phyloP scores from a whole-genome alignment of 2,888 invertebrate species.

The Rhaphigaster nebulosa region DNA sequence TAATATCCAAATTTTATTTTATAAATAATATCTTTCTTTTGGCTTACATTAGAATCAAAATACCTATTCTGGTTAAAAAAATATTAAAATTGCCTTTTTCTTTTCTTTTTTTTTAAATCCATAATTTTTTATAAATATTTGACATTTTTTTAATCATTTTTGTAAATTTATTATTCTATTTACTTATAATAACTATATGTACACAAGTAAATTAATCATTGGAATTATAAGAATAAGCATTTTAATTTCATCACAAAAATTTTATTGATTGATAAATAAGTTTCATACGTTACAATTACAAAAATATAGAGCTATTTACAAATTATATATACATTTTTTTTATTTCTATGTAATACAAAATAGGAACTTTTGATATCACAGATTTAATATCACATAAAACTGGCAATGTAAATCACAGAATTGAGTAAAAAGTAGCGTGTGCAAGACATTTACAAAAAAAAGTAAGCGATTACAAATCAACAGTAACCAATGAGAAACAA shows the following conservation, averaged over 20 bases:
- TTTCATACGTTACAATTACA: slow-evolving; percentile 13
- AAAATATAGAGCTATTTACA: slow-evolving; percentile 32
- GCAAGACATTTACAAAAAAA: slow-evolving; percentile 24
- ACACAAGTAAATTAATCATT: background rate
- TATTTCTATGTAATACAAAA: slow-evolving; percentile 34
- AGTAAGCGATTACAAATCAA: background rate
- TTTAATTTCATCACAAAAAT: background rate
- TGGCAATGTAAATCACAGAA: slow-evolving; percentile 39
- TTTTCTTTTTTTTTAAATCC: background rate
- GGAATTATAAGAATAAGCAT: background rate
- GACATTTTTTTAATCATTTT: background rate
- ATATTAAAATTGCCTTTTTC: background rate
- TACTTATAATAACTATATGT: background rate
- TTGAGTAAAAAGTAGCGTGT: background rate
- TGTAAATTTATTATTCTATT: background rate
- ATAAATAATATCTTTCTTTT: background rate
- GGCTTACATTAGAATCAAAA: background rate
- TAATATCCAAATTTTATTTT: background rate
- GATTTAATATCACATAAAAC: slow-evolving; percentile 24
- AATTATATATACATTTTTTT: slow-evolving; percentile 29
- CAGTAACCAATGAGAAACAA: background rate
- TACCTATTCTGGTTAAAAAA: background rate
- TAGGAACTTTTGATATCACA: slow-evolving; percentile 45
- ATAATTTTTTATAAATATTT: background rate
- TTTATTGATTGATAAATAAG: background rate